A percentile compares a stretch with the other conserved stretches of the same genome.
Evolutionary conservation across 2,888 invertebrate species (phyloP).

Genomic region (Spilarctia lutea): DNA sequence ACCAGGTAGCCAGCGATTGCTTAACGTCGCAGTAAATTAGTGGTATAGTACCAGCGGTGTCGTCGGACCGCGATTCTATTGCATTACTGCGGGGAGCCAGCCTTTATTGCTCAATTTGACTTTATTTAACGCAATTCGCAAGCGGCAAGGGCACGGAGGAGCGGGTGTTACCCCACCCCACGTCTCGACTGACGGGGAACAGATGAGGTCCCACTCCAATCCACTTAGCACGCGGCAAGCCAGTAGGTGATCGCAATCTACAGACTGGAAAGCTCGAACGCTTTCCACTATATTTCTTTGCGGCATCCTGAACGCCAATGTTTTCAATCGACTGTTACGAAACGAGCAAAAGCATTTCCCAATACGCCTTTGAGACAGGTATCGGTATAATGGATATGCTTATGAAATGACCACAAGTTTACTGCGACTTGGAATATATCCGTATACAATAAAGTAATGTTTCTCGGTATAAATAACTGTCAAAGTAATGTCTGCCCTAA

Average conservation of each 20-base stretch:
- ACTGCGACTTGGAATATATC: conserved; percentile 41
- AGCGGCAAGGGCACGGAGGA: conserved; percentile 53
- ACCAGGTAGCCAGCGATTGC: conserved; percentile 39
- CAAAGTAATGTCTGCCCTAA: conserved; percentile 48
- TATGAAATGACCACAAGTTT: conserved; percentile 30
- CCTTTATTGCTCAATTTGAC: conserved; percentile 87
- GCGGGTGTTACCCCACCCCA: conserved; percentile 54
- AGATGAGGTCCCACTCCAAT: conserved; percentile 85
- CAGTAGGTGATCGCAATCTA: conserved; percentile 78
- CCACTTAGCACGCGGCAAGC: conserved; percentile 81
- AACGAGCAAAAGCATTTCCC: conserved; percentile 44
- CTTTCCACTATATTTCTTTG: conserved; percentile 62
- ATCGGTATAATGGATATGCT: background rate
- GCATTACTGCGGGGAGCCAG: conserved; percentile 81
- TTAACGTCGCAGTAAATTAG: conserved; percentile 70
- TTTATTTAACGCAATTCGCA: conserved; percentile 83
- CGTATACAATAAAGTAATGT: conserved; percentile 39
- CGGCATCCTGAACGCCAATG: conserved; percentile 50
- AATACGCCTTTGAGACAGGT: conserved; percentile 31
- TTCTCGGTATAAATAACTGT: conserved; percentile 55
- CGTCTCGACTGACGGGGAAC: conserved; percentile 77
- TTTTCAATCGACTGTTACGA: conserved; percentile 49
- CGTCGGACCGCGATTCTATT: conserved; percentile 75
- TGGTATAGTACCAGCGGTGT: conserved; percentile 68
- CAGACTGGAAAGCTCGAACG: conserved; percentile 61